Conservation (phyloP, 2,888 invertebrate species). For the Andrena flavipes region DNA sequence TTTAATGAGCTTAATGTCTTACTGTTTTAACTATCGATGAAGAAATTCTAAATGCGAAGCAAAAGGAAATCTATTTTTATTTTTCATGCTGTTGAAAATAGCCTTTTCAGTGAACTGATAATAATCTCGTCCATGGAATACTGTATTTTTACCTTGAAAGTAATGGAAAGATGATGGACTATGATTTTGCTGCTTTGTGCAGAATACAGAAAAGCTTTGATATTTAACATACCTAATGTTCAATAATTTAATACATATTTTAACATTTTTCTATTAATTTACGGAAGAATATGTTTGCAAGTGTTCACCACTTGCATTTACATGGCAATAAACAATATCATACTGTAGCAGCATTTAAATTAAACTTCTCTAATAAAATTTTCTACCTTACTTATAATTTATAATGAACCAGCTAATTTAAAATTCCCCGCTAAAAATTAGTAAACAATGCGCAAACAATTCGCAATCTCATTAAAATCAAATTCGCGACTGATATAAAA, state of each 20-base stretch:
- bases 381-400: neutral
- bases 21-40: neutral
- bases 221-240: neutral
- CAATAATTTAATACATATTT: constrained; percentile 27
- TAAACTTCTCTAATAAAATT: neutral
- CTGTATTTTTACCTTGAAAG: neutral
- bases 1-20: neutral
- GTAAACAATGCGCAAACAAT: neutral
- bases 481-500: neutral
- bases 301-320: neutral
- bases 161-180: neutral
- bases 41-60: neutral
- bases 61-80: neutral
- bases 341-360: neutral
- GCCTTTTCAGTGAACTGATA: neutral
- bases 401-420: neutral
- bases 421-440: neutral
- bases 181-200: neutral
- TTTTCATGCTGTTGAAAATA: neutral
- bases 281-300: neutral
- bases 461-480: neutral
- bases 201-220: neutral
- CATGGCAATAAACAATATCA: constrained; percentile 1
- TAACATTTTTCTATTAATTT: constrained; percentile 18
- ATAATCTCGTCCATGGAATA: neutral